Evolutionary conservation across 2,797 vertebrate genomes (phyloP).

Genomic region (Sebastiscus albofasciatus): DNA sequence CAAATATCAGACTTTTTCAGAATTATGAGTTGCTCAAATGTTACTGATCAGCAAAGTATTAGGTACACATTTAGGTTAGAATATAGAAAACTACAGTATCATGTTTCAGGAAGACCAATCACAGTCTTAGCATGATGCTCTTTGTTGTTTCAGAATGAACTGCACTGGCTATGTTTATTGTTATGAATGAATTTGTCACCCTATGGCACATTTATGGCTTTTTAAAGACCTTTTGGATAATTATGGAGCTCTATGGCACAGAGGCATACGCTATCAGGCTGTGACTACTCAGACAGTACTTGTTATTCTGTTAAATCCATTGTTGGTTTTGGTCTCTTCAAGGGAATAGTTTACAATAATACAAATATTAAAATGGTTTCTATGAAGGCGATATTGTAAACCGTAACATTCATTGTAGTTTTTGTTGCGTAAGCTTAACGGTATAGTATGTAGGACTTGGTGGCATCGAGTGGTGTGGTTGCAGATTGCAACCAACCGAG

Average conservation of each 20-base stretch:
- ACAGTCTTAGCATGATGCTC: not conserved
- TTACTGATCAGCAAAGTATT: no score
- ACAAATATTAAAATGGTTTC: not conserved
- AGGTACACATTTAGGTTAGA: no score
- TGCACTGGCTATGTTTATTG: not conserved
- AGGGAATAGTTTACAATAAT: not conserved
- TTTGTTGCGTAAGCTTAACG: not conserved
- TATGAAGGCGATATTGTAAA: no score
- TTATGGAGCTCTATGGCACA: no score
- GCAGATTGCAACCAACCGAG: no score
- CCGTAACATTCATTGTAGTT: not conserved
- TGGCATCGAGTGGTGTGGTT: no score
- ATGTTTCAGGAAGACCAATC: not conserved
- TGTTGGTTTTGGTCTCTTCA: not conserved
- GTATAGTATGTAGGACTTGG: no score
- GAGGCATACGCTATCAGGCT: no score
- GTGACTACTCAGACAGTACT: not conserved
- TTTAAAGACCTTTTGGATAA: not conserved
- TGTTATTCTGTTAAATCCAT: not conserved
- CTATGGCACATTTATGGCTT: not conserved
- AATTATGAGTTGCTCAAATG: no score
- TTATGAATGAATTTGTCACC: not conserved
- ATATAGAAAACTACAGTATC: no score
- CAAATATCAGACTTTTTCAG: no score
- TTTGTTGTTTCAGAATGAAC: not conserved